Conservation (phyloP, 2,113 vertebrate species). For the Galeopterus variegatus region DNA sequence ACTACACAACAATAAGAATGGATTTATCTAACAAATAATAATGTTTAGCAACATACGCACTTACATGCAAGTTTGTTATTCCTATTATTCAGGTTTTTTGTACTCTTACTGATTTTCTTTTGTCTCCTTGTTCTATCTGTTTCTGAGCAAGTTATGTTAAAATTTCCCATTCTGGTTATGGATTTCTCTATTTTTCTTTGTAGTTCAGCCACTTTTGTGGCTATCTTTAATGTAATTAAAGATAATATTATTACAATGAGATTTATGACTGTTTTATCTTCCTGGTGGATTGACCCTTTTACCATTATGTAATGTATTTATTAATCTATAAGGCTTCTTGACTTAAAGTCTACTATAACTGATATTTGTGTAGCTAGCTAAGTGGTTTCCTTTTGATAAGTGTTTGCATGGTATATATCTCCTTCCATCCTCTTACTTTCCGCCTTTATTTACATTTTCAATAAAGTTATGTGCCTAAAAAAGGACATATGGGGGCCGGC, state of each 20-base stretch:
- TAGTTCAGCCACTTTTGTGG: conserved; percentile 7
- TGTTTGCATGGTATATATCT: not conserved
- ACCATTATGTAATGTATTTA: conserved; percentile 23
- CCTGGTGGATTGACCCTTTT: not conserved
- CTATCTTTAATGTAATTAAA: conserved; percentile 23
- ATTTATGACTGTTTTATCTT: conserved; percentile 57
- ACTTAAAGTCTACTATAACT: not conserved
- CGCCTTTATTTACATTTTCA: not conserved
- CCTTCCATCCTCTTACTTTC: conserved; percentile 40
- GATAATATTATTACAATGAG: not conserved
- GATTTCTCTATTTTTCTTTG: conserved; percentile 8
- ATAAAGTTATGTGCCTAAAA: conserved; percentile 33
- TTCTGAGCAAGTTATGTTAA: conserved; percentile 45
- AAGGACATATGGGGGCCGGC: not conserved
- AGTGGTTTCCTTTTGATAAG: not conserved
- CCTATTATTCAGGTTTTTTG: not conserved
- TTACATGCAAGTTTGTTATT: not conserved
- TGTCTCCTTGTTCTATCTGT: not conserved
- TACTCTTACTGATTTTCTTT: not conserved
- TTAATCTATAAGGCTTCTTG: not conserved
- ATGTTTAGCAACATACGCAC: not conserved
- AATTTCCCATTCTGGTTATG: not conserved
- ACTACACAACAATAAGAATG: not conserved
- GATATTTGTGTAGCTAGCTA: not conserved
- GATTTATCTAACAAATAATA: not conserved